Evolutionary conservation across 2,888 invertebrate genomes (phyloP), one percentile per base, ranked within the genome.

Genomic region (Ametastegia equiseti): DNA sequence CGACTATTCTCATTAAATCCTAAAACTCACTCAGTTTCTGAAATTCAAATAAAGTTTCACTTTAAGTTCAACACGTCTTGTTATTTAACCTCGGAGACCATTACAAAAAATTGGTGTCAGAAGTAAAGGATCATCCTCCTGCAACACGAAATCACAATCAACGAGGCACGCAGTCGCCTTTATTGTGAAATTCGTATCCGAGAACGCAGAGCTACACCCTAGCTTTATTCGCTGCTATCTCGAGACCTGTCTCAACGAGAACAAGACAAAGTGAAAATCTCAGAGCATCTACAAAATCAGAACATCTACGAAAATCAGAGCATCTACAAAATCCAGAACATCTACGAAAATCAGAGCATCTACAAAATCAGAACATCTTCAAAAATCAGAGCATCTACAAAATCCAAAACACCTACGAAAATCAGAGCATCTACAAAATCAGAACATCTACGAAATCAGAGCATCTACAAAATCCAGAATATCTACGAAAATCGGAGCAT

Each of bases 131-230:
- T 54, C 50, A 19, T 54, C 19, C 19, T 54, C 50, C 50, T 50
- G 50, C n/a, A 19, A 19, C n/a, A 50, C 50, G 27, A 63, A n/a
- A n/a, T n/a, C 63, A 19, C 65, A 36, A 65, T 65, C 6, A 30
- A 33, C 36, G 36, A 65, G 65, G 65, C 65, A 65, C 65, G n/a
- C 65, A n/a, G 39, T 65, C 36, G 65, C 65, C 65, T n/a, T n/a
- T 27, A 30, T 33, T 27, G 65, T 13, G 5, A 57, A 57, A 15
- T 65, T 65, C 39, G n/a, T 27, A 4, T 1, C 36, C 65, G 65
- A 65, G 19, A n/a, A 2, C n/a, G 39, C 65, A 65, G 36, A 65
- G 65, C 65, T 39, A n/a, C 15, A 33, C n/a, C 6, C 11, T n/a
- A 39, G 65, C 65, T 65, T 15, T 23, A 33, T 27, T 39, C 36